Conservation (phyloP, 2,797 vertebrate species). For the Heliangelus exortis region DNA sequence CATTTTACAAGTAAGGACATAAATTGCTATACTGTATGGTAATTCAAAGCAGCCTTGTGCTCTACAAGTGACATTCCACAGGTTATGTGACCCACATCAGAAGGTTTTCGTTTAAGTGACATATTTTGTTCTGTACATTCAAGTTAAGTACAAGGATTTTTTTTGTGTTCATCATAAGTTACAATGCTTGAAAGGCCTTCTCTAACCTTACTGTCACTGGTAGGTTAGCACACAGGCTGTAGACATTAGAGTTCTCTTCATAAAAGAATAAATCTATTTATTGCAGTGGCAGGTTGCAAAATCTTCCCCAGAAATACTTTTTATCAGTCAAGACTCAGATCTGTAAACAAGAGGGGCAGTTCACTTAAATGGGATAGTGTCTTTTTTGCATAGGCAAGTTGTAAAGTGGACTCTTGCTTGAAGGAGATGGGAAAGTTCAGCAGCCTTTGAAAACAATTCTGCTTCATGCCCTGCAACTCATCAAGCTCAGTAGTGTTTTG, state of each 20-base stretch:
- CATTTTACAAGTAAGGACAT: neutral
- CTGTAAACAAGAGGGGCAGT: neutral
- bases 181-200: accelerated
- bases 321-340: neutral
- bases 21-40: neutral
- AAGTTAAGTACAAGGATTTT: neutral
- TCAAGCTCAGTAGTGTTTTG: neutral
- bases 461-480: accelerated
- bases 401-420: neutral
- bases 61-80: neutral
- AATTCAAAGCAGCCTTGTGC: neutral
- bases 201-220: neutral
- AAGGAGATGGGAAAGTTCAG: neutral
- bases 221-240: accelerated
- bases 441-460: neutral
- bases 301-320: neutral
- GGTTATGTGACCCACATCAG: neutral
- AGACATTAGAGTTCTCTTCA: neutral
- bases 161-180: neutral
- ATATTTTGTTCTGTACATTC: neutral
- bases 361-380: neutral
- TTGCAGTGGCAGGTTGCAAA: neutral
- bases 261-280: neutral
- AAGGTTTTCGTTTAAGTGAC: neutral
- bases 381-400: accelerated